Evolutionary conservation across 2,888 invertebrate genomes (phyloP), one percentile per base, ranked within the genome.

Genomic region (Pollenia amentaria): DNA sequence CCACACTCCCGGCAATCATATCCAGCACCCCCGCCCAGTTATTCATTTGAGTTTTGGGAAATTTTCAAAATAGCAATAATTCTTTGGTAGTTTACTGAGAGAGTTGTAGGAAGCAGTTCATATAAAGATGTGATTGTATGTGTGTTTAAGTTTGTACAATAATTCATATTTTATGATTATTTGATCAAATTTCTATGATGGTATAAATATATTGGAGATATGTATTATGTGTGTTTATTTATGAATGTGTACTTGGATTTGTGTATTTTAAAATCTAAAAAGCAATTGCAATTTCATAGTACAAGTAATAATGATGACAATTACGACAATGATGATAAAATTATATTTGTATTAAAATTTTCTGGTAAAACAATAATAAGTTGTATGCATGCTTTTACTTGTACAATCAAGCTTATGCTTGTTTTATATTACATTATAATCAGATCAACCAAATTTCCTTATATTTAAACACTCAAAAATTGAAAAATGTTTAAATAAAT

Each of bases 121-220:
- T 53, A 48, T 3, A 55, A 2, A 14, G 14, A 11, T 18, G 55
- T 12, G 44, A 72, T 6, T 21, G 14, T 40, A 46, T 65, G 3
- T 21, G 16, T 48, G 16, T 51, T 29, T 53, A 16, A 42, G 42
- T 62, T 70, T 18, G 42, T 44, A 60, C 57, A 75, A 79, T 62
- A 79, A 72, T 70, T 85, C 72, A 81, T 85, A 82, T 85, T 85
- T 86, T 79, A 75, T 82, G 79, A 79, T 75, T 86, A 83, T 82
- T 82, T 82, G 62, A 73, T 77, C 73, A 79, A 76, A 84, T 69
- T 76, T 69, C 62, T 12, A 9, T 12, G 21, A 44, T 40, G 53
- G 8, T 7, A 76, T 18, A 62, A 73, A 60, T 18, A 46, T 51
- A 57, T 57, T 38, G n/a, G 51, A 65, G 29, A 55, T 44, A n/a